Percentiles rank a stretch among this genome's conserved stretches.
Evolutionary conservation across 2,113 vertebrate genomes (phyloP).

Genomic region (Hydropotes inermis): DNA sequence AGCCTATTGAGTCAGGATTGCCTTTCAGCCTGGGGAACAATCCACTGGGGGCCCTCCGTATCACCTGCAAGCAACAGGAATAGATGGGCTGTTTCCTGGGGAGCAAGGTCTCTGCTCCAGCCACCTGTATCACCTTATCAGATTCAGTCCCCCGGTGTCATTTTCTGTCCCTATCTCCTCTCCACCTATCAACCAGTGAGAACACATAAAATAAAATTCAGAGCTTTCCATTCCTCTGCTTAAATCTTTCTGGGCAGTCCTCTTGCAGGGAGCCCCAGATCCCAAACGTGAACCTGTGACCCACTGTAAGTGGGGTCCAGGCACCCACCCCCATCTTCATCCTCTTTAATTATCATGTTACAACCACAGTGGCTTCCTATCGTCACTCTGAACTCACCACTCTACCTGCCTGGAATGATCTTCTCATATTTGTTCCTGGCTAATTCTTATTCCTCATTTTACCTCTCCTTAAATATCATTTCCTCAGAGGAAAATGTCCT

Average conservation of each 20-base stretch:
- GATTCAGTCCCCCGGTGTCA: neutral
- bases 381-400: neutral
- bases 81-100: no score
- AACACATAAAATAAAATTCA: neutral
- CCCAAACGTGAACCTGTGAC: neutral
- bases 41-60: rapidly evolving
- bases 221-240: neutral
- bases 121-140: rapidly evolving
- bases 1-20: neutral
- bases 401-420: neutral
- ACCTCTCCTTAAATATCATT: neutral
- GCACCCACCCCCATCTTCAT: neutral
- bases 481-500: neutral
- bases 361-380: neutral
- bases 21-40: neutral
- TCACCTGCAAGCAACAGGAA: neutral
- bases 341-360: neutral
- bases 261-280: neutral
- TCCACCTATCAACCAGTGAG: neutral
- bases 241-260: neutral
- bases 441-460: neutral
- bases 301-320: rapidly evolving
- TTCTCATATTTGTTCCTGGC: neutral
- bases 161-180: neutral
- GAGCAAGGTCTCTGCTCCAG: neutral